Base-by-base conservation (phyloP, 1,140 invertebrate genomes). In the Alviniconcha marisindica region DNA sequence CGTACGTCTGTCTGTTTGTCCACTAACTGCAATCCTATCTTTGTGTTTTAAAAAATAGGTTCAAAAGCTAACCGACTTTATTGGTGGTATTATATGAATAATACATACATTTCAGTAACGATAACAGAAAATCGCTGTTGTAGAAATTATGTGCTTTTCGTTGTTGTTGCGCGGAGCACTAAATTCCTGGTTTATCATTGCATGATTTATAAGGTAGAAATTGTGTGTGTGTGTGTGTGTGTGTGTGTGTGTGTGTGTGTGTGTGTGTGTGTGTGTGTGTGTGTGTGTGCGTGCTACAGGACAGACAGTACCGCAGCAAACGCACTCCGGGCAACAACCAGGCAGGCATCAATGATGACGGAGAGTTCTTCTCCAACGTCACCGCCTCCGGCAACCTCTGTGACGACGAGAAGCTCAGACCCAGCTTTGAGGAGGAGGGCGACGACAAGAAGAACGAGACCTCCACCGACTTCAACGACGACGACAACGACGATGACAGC, bases 341-440 rank as follows among this genome's bases (percentile, higher is more conserved):
- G 21, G 31, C 69, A 38, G 77, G 69, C 4, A 40, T 36, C 24
- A 40, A 33, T 3, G 54, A 56, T n/a, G 48, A 54, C 33, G 79
- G 79, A 69, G 69, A n/a, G 1, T 40, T 60, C 38, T 83, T 85
- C 56, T 40, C 69, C 28, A 83, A 76, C 31, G 0, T 85, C 10
- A 15, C 51, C 63, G 38, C 31, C 4, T 77, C 40, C 2, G 78
- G 21, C 0, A 85, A 69, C n/a, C 40, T 83, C 1, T 81, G 76
- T 56, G 78, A 77, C n/a, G 82, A 83, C n/a, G 82, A 83, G 31
- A 85, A 85, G 44, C 54, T 81, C 7, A 40, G 40, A 1, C 66
- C 71, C 24, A 71, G 48, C 66, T 33, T 54, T 2, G 80, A 82
- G 1, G 66, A 82, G 24, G 66, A 71, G 3, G 73, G 73, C 1